A percentile compares a stretch with the other conserved stretches of the same genome.
Conservation (phyloP, 2,888 invertebrate genomes). For the Andrena praecox region DNA sequence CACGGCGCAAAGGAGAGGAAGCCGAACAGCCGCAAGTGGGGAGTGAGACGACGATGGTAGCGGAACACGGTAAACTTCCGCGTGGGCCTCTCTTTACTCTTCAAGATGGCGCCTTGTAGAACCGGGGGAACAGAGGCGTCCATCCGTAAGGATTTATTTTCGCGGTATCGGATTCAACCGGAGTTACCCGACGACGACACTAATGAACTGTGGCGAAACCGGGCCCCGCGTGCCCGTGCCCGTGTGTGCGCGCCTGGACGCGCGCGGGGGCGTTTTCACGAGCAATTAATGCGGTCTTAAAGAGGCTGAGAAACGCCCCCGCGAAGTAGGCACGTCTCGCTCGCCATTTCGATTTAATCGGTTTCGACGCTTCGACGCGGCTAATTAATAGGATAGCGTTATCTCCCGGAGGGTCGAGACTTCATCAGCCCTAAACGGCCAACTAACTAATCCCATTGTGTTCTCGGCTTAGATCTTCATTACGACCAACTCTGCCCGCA, state of each 20-base stretch:
- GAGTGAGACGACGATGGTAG: slow-evolving; percentile 44
- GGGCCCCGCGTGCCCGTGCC: slow-evolving; percentile 48
- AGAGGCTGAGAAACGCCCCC: slow-evolving; percentile 67
- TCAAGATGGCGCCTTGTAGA: slow-evolving; percentile 59
- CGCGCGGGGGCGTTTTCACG: slow-evolving; percentile 75
- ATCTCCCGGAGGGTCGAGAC: slow-evolving; percentile 38
- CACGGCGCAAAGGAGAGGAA: slow-evolving; percentile 38
- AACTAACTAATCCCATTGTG: slow-evolving; percentile 43
- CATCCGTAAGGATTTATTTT: slow-evolving; percentile 72
- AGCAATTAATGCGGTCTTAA: slow-evolving; percentile 77
- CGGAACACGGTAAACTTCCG: slow-evolving; percentile 73
- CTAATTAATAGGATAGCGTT: slow-evolving; percentile 52
- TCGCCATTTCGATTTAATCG: slow-evolving; percentile 62
- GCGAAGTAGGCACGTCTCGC: slow-evolving; percentile 41
- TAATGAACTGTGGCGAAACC: slow-evolving; percentile 77
- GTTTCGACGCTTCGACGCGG: slow-evolving; percentile 56
- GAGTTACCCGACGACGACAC: slow-evolving; percentile 62
- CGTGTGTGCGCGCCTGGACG: slow-evolving; percentile 15
- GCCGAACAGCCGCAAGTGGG: slow-evolving; percentile 5
- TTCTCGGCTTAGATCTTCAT: slow-evolving; percentile 51
- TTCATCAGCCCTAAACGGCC: slow-evolving; percentile 40
- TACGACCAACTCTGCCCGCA: slow-evolving; percentile 13
- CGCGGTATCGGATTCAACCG: slow-evolving; percentile 68
- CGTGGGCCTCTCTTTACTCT: slow-evolving; percentile 71
- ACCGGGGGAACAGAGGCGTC: slow-evolving; percentile 47